phyloP scores from a whole-genome alignment of 2,113 vertebrate genomes.

The Meriones unguiculatus region DNA sequence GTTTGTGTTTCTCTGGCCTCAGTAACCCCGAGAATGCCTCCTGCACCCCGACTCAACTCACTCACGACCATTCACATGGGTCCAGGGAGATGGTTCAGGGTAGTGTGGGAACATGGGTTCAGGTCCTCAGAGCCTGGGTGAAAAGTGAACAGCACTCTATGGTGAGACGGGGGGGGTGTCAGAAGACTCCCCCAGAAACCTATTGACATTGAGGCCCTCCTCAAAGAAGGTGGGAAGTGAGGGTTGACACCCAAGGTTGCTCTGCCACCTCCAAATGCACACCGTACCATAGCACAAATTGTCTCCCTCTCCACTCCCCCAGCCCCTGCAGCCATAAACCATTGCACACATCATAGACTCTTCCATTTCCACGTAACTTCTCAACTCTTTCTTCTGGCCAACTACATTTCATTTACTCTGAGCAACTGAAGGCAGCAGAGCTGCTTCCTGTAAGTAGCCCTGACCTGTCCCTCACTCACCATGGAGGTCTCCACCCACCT shows the following conservation, averaged over 20 bases:
- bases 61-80: no score
- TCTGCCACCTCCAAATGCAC: not conserved
- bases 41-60: not conserved
- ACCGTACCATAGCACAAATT: not conserved
- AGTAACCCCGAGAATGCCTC: not conserved
- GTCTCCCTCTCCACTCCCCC: not conserved
- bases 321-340: not conserved
- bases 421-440: not conserved
- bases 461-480: fast-evolving
- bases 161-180: not conserved
- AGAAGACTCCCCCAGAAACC: not conserved
- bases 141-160: not conserved
- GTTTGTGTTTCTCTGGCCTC: not conserved
- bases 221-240: not conserved
- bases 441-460: not conserved
- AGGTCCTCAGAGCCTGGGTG: not conserved
- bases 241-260: not conserved
- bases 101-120: not conserved
- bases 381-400: no score
- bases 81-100: not conserved
- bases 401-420: not conserved
- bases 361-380: not conserved
- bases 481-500: no score
- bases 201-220: not conserved
- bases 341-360: not conserved